These are phyloP conservation scores for Denticeps clupeoides DNA, from an alignment of 2,797 vertebrate species.

Conservation along the genomic window DNA sequence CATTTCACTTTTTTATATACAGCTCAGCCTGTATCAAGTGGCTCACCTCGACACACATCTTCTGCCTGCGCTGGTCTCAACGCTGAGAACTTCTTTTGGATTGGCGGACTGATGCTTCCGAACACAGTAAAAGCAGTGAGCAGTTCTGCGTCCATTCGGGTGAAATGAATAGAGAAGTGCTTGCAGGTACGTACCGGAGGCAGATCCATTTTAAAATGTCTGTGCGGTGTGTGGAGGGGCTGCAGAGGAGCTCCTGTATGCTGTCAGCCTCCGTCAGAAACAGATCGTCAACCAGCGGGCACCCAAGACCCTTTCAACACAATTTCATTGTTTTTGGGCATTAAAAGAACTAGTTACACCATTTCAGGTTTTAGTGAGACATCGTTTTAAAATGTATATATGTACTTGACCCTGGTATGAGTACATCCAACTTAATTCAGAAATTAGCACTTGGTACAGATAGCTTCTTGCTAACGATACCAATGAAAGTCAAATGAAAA, in stretches of 20 bases:
- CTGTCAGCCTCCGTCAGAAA: slow-evolving; percentile 57
- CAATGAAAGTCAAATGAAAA: too few relatives aligned
- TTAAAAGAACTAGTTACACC: too few relatives aligned
- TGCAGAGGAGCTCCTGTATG: slow-evolving; percentile 64
- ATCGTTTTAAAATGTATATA: too few relatives aligned
- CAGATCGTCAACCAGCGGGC: slow-evolving; percentile 66
- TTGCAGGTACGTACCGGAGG: slow-evolving; percentile 44
- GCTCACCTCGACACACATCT: slow-evolving; percentile 42
- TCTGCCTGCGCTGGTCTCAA: slow-evolving; percentile 35
- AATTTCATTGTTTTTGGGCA: too few relatives aligned
- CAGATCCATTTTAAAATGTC: slow-evolving; percentile 76
- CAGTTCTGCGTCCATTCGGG: background rate
- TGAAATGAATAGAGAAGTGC: background rate
- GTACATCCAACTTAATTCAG: too few relatives aligned
- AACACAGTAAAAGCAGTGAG: slow-evolving; percentile 8
- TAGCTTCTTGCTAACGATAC: too few relatives aligned
- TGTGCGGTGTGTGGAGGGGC: slow-evolving; percentile 63
- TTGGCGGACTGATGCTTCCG: slow-evolving; percentile 48
- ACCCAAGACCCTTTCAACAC: slow-evolving; percentile 61
- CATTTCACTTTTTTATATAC: too few relatives aligned
- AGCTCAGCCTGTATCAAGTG: too few relatives aligned
- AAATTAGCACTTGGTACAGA: too few relatives aligned
- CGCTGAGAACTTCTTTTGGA: slow-evolving; percentile 27
- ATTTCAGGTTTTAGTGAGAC: too few relatives aligned
- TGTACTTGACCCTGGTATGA: too few relatives aligned